These are phyloP conservation scores for Silurus lanzhouensis DNA, from an alignment of 2,797 vertebrate genomes.

Conservation along the genomic window DNA sequence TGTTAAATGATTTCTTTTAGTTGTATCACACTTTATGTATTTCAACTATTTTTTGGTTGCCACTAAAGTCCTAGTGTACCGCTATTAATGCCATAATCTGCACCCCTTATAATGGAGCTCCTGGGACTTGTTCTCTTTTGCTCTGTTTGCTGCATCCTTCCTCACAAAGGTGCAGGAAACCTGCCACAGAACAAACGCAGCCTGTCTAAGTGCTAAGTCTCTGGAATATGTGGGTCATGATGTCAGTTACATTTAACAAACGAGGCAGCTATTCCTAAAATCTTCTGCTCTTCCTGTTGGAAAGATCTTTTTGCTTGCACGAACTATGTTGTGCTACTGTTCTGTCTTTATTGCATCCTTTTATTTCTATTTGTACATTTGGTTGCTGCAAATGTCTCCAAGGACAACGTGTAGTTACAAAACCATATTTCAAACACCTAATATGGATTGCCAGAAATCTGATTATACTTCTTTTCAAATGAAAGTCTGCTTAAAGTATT, in stretches of 20 bases:
- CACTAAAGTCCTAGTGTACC: no score
- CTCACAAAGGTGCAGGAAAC: slow-evolving; percentile 15
- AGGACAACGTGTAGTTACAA: neutral
- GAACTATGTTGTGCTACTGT: neutral
- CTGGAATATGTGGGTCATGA: slow-evolving; percentile 35
- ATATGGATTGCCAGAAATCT: neutral
- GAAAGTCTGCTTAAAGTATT: neutral
- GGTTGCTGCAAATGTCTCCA: neutral
- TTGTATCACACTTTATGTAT: neutral
- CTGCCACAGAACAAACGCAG: neutral
- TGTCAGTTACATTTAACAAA: slow-evolving; percentile 16
- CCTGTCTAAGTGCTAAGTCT: slow-evolving; percentile 12
- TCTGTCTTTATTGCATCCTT: neutral
- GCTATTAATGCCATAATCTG: no score
- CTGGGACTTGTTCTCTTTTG: neutral
- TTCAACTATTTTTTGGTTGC: neutral
- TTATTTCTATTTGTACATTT: no score
- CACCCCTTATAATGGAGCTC: no score
- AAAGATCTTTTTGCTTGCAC: neutral
- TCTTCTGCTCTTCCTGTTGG: neutral
- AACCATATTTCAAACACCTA: neutral
- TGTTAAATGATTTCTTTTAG: neutral
- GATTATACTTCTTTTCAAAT: neutral
- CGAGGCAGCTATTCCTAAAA: slow-evolving; percentile 1
- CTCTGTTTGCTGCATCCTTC: neutral